Percentiles rank a stretch among this genome's conserved stretches.
Evolutionary conservation across 1,140 invertebrate species (phyloP).

Genomic region (Pseudomyrmex cubaensis): DNA sequence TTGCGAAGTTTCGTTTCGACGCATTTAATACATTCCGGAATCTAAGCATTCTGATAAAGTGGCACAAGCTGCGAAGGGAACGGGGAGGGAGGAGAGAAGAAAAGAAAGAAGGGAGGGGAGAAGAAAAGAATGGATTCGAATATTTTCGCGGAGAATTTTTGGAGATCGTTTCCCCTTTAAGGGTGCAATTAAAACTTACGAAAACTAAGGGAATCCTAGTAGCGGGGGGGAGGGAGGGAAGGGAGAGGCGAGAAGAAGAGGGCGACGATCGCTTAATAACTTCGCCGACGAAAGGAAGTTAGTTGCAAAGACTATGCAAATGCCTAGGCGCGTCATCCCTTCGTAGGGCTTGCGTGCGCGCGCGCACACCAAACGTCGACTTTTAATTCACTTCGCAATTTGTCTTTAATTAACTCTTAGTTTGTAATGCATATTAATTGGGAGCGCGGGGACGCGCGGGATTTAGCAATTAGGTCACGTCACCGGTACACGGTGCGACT

Average conservation of each 20-base stretch:
- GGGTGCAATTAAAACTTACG: conserved; percentile 55
- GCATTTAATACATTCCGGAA: conserved; percentile 2
- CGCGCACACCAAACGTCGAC: conserved; percentile 44
- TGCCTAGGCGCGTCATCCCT: neutral
- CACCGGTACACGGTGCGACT: neutral
- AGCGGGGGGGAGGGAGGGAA: neutral
- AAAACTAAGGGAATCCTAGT: neutral
- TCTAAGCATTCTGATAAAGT: neutral
- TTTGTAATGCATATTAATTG: conserved; percentile 59
- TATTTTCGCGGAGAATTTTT: conserved; percentile 45
- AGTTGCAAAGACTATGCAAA: conserved; percentile 10
- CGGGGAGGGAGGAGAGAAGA: neutral
- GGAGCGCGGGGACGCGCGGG: neutral
- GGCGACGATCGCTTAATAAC: conserved; percentile 54
- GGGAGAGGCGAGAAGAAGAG: neutral
- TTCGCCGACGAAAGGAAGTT: conserved; percentile 12
- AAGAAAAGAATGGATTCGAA: conserved; percentile 30
- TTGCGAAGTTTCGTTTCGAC: conserved; percentile 35
- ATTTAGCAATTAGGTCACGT: conserved; percentile 36
- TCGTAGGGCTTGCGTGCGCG: conserved; percentile 1
- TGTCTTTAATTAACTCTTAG: conserved; percentile 57
- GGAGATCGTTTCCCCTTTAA: conserved; percentile 19
- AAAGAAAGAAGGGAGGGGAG: neutral
- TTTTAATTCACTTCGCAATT: conserved; percentile 61
- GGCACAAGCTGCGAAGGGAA: neutral